phyloP scores from a whole-genome alignment of 1,140 invertebrate species.

The Dolichoris vasculosae region DNA sequence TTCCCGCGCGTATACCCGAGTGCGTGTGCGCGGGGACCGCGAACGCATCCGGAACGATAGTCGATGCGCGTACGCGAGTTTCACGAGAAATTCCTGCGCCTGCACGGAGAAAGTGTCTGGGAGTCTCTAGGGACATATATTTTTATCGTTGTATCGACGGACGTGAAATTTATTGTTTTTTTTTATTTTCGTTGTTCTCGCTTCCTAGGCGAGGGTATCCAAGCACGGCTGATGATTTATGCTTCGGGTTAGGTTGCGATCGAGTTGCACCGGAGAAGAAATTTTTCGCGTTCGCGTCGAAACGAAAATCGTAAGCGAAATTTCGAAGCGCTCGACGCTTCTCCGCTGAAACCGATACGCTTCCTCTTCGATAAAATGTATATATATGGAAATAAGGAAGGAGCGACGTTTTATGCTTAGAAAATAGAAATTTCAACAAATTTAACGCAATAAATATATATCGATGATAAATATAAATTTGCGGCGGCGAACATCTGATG shows the following conservation, averaged over 20 bases:
- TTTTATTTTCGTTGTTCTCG: neutral
- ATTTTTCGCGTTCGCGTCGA: constrained; percentile 1
- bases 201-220: no score
- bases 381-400: no score
- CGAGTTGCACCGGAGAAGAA: neutral
- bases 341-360: neutral
- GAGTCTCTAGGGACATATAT: neutral
- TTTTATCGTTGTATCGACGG: neutral
- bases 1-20: no score
- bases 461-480: neutral
- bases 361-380: no score
- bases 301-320: neutral
- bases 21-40: neutral
- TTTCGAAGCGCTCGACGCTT: neutral
- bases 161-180: neutral
- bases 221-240: neutral
- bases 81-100: neutral
- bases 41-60: neutral
- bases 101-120: neutral
- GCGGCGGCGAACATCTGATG: neutral
- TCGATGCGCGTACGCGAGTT: neutral
- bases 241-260: neutral
- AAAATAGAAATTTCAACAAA: neutral
- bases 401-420: no score
- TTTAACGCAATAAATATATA: neutral